Base-by-base conservation (phyloP, 2,113 vertebrate species). In the Chroicocephalus ridibundus region DNA sequence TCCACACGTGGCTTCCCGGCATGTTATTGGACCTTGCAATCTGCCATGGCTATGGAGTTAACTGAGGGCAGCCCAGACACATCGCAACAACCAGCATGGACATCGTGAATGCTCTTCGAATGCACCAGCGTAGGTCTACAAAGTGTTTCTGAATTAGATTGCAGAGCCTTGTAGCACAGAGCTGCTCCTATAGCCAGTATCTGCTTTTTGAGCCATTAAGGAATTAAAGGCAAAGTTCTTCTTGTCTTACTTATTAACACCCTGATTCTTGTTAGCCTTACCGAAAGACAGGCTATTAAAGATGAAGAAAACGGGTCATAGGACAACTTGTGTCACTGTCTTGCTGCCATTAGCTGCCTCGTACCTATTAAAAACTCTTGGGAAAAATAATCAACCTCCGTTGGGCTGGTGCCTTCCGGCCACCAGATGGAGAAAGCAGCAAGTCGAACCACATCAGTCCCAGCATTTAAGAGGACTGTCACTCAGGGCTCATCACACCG, bases 361-460 rank as follows among this genome's bases (percentile, higher is more conserved):
- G 0, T 21, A 65, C 36, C 55, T 54, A 34, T 10, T 61, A 87
- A 92, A 92, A 94, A 62, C 72, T 83, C 83, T 46, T 2, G 3
- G 72, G 64, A 49, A 86, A 80, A 91, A 68, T 14, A 38, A 71
- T 31, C 1, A 2, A 74, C 77, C 85, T 54, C 55, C 34, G 31
- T 5, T 44, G 69, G 78, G 31, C 76, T 57, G 17, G 38, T 65
- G 58, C 61, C 72, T 91, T 80, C 76, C 94, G 88, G 65, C 71
- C 81, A 91, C 21, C 91, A 96, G 88, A 93, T 78, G 88, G 91
- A 88, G 91, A 86, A 64, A 87, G 70, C 82, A 82, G 82, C 86
- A 62, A 84, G 80, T 26, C 15, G 5, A 88, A 27, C 8, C 69
- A 55, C 86, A 95, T 75, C 80, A 93, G 84, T 3, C 71, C 57